Conservation (phyloP, 2,113 vertebrate genomes). For the Neotragus pygmaeus region DNA sequence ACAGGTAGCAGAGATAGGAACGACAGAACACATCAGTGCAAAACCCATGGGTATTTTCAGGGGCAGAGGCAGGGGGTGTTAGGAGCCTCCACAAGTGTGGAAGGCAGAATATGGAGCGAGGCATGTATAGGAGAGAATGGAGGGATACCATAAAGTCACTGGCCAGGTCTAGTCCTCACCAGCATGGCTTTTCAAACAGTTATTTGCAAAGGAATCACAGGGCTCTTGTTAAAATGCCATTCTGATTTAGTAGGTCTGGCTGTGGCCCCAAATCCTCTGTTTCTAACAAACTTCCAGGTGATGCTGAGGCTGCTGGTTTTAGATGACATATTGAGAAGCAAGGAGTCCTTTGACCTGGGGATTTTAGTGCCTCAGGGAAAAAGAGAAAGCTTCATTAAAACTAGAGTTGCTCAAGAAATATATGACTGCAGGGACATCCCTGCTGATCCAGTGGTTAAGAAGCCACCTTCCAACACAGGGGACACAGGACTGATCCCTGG, state of each 20-base stretch:
- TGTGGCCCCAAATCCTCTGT: background rate
- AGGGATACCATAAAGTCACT: no score
- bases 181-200: background rate
- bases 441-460: background rate
- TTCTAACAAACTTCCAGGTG: background rate
- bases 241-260: background rate
- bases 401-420: background rate
- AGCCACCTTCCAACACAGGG: background rate
- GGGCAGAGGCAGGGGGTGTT: background rate
- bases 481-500: background rate
- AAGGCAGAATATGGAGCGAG: background rate
- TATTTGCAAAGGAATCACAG: background rate
- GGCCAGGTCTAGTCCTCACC: background rate
- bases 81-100: background rate
- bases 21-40: background rate
- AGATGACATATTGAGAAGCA: background rate
- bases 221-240: background rate
- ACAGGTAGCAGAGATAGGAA: background rate
- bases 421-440: background rate
- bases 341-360: background rate
- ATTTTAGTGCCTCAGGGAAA: background rate
- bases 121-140: background rate
- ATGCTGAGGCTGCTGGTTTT: accelerated
- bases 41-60: background rate
- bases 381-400: background rate